Conservation (phyloP, 1,140 invertebrate species). For the Achatina immaculata region DNA sequence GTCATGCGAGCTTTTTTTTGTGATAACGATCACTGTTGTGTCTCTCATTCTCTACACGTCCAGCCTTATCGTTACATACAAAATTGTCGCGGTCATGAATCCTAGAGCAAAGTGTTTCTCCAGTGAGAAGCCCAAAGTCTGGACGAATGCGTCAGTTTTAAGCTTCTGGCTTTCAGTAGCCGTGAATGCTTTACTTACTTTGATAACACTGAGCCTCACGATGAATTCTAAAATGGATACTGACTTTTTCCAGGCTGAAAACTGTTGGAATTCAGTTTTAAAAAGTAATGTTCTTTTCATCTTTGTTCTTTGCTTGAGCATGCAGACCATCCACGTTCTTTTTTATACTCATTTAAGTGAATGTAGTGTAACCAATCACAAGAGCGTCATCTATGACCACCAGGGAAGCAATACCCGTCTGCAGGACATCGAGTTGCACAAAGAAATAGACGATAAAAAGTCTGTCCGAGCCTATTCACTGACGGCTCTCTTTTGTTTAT, state of each 20-base stretch:
- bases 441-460: background rate
- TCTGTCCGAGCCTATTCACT: background rate
- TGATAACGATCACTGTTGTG: background rate
- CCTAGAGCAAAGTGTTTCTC: background rate
- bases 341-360: background rate
- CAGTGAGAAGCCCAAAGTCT: background rate
- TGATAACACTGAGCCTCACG: background rate
- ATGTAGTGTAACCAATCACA: background rate
- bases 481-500: background rate
- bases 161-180: background rate
- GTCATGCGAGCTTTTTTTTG: conserved; percentile 11
- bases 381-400: background rate
- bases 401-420: background rate
- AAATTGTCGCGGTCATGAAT: background rate
- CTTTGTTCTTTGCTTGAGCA: background rate
- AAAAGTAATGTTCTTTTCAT: background rate
- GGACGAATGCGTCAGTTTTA: background rate
- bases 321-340: background rate
- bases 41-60: conserved; percentile 1
- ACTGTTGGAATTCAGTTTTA: background rate
- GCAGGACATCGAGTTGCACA: background rate
- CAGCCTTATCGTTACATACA: background rate
- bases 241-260: background rate
- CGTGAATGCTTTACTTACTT: background rate
- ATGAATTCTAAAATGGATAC: background rate